A percentile compares a stretch with the other conserved stretches of the same genome.
Conservation (phyloP, 2,113 vertebrate genomes). For the Gallinago undulata region DNA sequence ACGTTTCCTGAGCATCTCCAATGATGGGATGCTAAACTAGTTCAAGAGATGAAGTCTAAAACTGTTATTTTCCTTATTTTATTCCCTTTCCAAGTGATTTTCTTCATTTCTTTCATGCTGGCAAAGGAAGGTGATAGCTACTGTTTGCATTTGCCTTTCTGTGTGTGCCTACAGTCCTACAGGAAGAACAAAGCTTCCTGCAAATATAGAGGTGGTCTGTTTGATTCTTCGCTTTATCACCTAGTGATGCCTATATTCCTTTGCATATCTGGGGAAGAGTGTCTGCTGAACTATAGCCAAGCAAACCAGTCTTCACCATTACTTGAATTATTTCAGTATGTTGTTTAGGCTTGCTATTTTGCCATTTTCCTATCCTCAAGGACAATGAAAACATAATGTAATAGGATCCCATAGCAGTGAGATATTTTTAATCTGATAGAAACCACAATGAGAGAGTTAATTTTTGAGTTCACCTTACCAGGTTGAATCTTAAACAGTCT, state of each 20-base stretch:
- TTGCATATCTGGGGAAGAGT: neutral
- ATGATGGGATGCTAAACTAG: neutral
- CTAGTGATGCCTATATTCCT: neutral
- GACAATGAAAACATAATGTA: neutral
- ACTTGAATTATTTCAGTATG: neutral
- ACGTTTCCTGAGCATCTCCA: neutral
- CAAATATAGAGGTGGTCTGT: neutral
- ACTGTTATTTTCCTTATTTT: neutral
- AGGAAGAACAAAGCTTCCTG: neutral
- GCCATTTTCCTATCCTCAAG: neutral
- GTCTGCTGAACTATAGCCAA: neutral
- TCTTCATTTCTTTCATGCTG: neutral
- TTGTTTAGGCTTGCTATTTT: neutral
- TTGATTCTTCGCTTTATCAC: neutral
- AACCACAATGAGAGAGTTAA: neutral
- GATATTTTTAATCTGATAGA: neutral
- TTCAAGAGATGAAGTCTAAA: neutral
- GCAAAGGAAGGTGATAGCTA: neutral
- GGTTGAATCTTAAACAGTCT: neutral
- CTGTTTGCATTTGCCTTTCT: neutral
- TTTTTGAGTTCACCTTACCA: neutral
- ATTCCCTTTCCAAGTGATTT: neutral
- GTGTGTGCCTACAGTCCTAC: neutral
- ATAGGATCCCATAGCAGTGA: neutral
- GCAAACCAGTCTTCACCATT: neutral